Percentiles rank a stretch among this genome's conserved stretches.
phyloP scores from a whole-genome alignment of 2,113 vertebrate species.

The Lutjanus erythropterus region DNA sequence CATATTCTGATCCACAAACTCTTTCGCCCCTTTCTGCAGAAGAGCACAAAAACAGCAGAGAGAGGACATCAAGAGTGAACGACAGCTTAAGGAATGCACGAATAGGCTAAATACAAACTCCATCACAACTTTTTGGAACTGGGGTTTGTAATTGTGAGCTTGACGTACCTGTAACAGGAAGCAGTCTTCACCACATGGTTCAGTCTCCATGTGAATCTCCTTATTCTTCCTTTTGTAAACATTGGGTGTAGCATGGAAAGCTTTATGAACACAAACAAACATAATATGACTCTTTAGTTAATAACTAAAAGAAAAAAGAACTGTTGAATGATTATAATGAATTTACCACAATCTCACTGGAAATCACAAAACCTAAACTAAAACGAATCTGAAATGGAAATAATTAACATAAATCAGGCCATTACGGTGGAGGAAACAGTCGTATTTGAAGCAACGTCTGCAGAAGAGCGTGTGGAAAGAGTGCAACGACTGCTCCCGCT shows the following conservation, averaged over 20 bases:
- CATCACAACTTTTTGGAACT: too few species aligned
- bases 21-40: conserved; percentile 96
- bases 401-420: neutral
- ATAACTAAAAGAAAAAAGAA: neutral
- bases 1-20: conserved; percentile 95
- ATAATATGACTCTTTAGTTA: neutral
- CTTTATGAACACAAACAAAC: conserved; percentile 80
- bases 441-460: conserved; percentile 98
- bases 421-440: conserved; percentile 98
- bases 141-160: too few species aligned
- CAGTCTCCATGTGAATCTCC: conserved; percentile 96
- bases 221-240: conserved; percentile 97
- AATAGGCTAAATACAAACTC: neutral
- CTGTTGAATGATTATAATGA: neutral
- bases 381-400: neutral
- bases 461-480: conserved; percentile 99
- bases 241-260: conserved; percentile 97
- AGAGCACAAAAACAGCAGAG: neutral
- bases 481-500: conserved; percentile 96
- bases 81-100: neutral
- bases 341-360: neutral
- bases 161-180: conserved; percentile 93
- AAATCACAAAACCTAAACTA: neutral
- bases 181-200: conserved; percentile 95
- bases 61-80: neutral